A percentile compares a stretch with the other conserved stretches of the same genome.
phyloP scores from a whole-genome alignment of 2,113 vertebrate genomes.

The Notothenia rossii region DNA sequence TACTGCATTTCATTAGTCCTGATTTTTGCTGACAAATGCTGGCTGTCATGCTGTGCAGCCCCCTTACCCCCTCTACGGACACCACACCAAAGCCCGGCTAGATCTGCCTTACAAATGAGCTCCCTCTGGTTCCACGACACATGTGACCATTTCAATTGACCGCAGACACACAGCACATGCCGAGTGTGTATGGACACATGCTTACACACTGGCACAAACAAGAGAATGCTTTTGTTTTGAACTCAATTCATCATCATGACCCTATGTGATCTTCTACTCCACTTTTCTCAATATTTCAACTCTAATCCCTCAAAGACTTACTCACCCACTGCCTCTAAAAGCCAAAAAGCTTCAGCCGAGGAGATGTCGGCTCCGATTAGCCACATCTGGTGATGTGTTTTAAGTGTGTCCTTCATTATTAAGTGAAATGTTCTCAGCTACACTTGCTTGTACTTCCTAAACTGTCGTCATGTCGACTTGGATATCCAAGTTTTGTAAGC shows the following conservation, averaged over 20 bases:
- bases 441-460: slow-evolving; percentile 41
- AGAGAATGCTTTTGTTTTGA: neutral
- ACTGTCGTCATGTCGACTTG: slow-evolving; percentile 59
- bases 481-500: slow-evolving; percentile 31
- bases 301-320: slow-evolving; percentile 50
- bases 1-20: slow-evolving; percentile 81
- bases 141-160: slow-evolving; percentile 47
- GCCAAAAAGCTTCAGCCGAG: slow-evolving; percentile 54
- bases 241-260: slow-evolving; percentile 55
- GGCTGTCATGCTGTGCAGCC: slow-evolving; percentile 68
- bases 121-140: slow-evolving; percentile 52
- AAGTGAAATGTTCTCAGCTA: slow-evolving; percentile 61
- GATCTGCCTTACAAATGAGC: slow-evolving; percentile 84
- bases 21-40: slow-evolving; percentile 84
- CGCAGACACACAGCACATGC: slow-evolving; percentile 33
- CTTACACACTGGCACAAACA: neutral
- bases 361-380: slow-evolving; percentile 70
- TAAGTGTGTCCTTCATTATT: slow-evolving; percentile 73
- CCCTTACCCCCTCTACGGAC: slow-evolving; percentile 63
- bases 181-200: slow-evolving; percentile 1
- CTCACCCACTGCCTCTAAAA: slow-evolving; percentile 29
- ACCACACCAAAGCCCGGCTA: slow-evolving; percentile 52
- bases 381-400: slow-evolving; percentile 52
- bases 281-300: slow-evolving; percentile 60
- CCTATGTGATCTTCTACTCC: slow-evolving; percentile 16